Base-by-base conservation (phyloP, 2,113 vertebrate species). In the Nothobranchius furzeri region DNA sequence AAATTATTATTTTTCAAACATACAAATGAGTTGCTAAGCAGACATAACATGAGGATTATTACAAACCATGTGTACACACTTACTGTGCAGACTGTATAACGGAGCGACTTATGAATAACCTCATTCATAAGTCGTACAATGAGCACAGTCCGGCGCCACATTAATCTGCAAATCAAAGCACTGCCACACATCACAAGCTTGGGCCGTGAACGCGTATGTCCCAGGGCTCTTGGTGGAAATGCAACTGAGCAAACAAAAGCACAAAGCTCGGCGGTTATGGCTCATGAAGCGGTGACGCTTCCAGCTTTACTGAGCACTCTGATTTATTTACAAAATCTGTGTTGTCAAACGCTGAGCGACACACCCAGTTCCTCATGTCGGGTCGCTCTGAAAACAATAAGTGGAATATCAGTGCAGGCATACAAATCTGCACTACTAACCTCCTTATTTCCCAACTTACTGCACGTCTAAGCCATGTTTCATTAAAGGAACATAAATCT, bases 151-250 rank as follows among this genome's bases (percentile, higher is more conserved):
- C 3, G 5, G 64, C 11, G 7, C 59, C 71, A 35, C 37, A 76
- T 78, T 79, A 84, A 75, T 77, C 74, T 71, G 30, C 48, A 61
- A 82, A 78, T 75, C 55, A 74, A 85, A 74, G 57, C 46, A n/a
- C 40, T 67, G 48, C 50, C 24, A 51, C 25, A 72, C 30, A 75
- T 74, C 66, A 82, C 73, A 78, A 68, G 76, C 45, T 75, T 78
- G 35, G 62, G 60, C 46, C 5, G 1, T 46, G 15, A 60, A 60
- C 59, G 42, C 46, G 35, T 80, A 82, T 85, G 73, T 78, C n/a
- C 37, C 69, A 3, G 1, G 58, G 69, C 53, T 64, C 49, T 30
- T 36, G 48, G 60, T 65, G 60, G 73, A 64, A 73, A 76, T 71
- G 55, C 9, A 55, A 48, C 51, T 25, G 30, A 71, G 51, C 43